A percentile compares a stretch with the other conserved stretches of the same genome.
phyloP scores from a whole-genome alignment of 2,888 invertebrate genomes.

The Xestia xanthographa region DNA sequence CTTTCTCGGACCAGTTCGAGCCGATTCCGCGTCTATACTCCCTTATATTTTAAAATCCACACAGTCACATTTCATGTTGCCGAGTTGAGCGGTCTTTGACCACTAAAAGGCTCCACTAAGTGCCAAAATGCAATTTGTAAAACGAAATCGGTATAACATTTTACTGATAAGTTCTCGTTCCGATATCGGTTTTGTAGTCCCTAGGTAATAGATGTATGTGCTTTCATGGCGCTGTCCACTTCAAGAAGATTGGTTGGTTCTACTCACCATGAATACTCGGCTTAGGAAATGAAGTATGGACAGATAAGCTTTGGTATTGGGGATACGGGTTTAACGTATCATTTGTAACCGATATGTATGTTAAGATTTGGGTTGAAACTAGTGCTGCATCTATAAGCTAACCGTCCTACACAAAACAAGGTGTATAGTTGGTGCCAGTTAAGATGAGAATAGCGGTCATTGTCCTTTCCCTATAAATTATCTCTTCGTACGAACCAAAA shows the following conservation, averaged over 20 bases:
- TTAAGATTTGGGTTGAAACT: background rate
- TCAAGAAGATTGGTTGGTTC: constrained; percentile 46
- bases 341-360: background rate
- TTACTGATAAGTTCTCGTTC: background rate
- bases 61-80: background rate
- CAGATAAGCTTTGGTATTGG: background rate
- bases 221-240: constrained; percentile 49
- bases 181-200: constrained; percentile 10
- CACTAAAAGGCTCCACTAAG: too few species aligned
- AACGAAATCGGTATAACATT: background rate
- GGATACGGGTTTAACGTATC: background rate
- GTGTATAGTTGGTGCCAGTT: too few species aligned
- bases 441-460: too few species aligned
- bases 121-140: constrained; percentile 21
- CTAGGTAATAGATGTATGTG: constrained; percentile 16
- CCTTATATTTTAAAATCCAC: background rate
- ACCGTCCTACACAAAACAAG: background rate
- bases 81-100: background rate
- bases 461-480: too few species aligned
- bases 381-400: background rate
- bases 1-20: background rate
- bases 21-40: background rate
- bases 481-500: too few species aligned
- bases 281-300: background rate
- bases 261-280: constrained; percentile 19